phyloP scores from a whole-genome alignment of 2,888 invertebrate species.

The Acronicta alni region DNA sequence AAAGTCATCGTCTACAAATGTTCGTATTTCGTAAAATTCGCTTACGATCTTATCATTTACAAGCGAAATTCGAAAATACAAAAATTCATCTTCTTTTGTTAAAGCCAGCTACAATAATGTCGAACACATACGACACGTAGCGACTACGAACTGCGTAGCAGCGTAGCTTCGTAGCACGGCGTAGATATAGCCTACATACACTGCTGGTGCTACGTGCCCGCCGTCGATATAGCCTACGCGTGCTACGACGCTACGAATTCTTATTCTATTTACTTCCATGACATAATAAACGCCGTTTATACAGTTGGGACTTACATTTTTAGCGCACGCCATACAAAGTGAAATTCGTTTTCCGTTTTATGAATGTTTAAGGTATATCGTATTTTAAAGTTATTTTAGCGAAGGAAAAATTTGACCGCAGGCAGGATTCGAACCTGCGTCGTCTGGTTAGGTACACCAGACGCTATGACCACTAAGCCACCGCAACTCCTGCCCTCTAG shows the following conservation, averaged over 20 bases:
- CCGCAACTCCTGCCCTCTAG: too few species aligned
- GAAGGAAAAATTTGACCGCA: too few species aligned
- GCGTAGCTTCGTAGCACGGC: slow-evolving; percentile 38
- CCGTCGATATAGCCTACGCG: slow-evolving; percentile 43
- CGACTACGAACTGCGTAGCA: slow-evolving; percentile 42
- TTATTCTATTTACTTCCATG: slow-evolving; percentile 35
- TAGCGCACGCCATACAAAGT: background rate
- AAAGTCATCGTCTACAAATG: background rate
- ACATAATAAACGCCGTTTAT: slow-evolving; percentile 26
- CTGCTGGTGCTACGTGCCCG: slow-evolving; percentile 41
- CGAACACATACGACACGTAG: slow-evolving; percentile 44
- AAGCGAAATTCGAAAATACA: slow-evolving; percentile 21
- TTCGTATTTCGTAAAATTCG: background rate
- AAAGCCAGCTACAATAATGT: slow-evolving; percentile 29
- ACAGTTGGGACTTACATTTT: slow-evolving; percentile 11
- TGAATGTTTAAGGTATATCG: too few species aligned
- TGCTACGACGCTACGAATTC: slow-evolving; percentile 45
- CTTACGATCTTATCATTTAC: slow-evolving; percentile 10
- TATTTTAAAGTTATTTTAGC: too few species aligned
- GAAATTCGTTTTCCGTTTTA: background rate
- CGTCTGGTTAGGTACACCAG: too few species aligned
- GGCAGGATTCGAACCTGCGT: too few species aligned
- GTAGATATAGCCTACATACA: slow-evolving; percentile 46
- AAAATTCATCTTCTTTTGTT: slow-evolving; percentile 24
- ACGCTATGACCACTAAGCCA: too few species aligned